These are phyloP conservation scores for Lepisosteus osseus DNA, from an alignment of 2,113 vertebrate species.

Conservation along the genomic window DNA sequence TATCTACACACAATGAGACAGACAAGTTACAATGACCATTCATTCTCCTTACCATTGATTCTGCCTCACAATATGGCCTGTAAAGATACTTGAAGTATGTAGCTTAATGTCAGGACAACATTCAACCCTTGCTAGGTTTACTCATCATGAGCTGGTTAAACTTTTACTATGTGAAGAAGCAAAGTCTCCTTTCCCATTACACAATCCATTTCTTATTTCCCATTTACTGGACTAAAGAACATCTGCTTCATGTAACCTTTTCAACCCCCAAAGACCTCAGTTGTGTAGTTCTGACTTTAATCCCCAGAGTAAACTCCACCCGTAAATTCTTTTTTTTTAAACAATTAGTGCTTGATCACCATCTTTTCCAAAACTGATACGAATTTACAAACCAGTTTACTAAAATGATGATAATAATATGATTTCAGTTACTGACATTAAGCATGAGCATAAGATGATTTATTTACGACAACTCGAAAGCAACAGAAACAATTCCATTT, in stretches of 20 bases:
- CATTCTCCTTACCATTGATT: neutral
- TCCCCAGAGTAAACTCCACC: slow-evolving; percentile 30
- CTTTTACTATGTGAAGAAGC: slow-evolving; percentile 30
- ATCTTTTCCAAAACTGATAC: slow-evolving; percentile 17
- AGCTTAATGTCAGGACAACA: slow-evolving; percentile 21
- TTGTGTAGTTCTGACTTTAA: slow-evolving; percentile 27
- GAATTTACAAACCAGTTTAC: no score
- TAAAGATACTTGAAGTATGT: neutral
- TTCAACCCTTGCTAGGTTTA: neutral
- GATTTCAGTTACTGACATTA: no score
- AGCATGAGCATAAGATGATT: no score
- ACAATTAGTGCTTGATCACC: slow-evolving; percentile 35
- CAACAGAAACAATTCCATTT: no score
- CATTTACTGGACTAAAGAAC: slow-evolving; percentile 38
- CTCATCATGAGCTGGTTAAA: slow-evolving; percentile 31
- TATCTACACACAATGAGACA: neutral
- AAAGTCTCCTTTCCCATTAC: slow-evolving; percentile 36
- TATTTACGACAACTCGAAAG: no score
- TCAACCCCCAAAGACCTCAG: slow-evolving; percentile 37
- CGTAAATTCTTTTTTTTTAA: slow-evolving; percentile 32
- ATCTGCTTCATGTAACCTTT: slow-evolving; percentile 47
- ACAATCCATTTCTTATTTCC: slow-evolving; percentile 38
- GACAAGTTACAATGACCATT: neutral
- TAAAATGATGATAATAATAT: no score
- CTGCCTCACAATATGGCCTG: neutral